Percentiles rank a stretch among this genome's conserved stretches.
Evolutionary conservation across 2,113 vertebrate species (phyloP).

Genomic region (Delphinapterus leucas): DNA sequence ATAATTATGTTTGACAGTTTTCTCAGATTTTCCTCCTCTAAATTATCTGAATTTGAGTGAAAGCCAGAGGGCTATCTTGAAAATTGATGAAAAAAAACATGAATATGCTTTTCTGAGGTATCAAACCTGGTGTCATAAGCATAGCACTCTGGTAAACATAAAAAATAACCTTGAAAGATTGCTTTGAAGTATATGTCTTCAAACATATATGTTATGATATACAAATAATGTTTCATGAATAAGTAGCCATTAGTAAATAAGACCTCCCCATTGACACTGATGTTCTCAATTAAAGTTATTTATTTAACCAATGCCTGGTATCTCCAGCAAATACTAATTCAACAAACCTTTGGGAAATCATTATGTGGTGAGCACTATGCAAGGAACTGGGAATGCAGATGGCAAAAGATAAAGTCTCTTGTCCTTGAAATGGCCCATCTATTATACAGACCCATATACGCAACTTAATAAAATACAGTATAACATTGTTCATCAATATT

Average conservation of each 20-base stretch:
- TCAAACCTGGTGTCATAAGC: slow-evolving; percentile 37
- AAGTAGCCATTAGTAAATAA: neutral
- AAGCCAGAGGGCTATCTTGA: slow-evolving; percentile 67
- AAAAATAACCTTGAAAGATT: neutral
- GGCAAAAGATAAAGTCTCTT: neutral
- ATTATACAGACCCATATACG: neutral
- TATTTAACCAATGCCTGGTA: neutral
- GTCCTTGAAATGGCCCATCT: neutral
- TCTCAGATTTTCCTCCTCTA: slow-evolving; percentile 63
- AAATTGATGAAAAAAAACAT: slow-evolving; percentile 44
- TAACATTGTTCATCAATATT: neutral
- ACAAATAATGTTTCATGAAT: neutral
- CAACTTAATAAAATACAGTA: neutral
- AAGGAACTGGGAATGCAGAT: neutral
- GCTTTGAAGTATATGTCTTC: neutral
- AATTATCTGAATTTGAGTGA: slow-evolving; percentile 62
- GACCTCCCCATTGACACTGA: neutral
- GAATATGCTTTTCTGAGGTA: slow-evolving; percentile 33
- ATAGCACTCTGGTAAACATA: neutral
- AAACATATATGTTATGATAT: neutral
- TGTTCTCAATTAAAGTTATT: neutral
- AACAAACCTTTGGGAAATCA: neutral
- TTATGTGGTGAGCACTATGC: neutral
- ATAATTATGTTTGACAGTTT: slow-evolving; percentile 76
- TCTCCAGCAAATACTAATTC: neutral